phyloP scores from a whole-genome alignment of 2,888 invertebrate genomes.

The Ischnus inquisitorius region DNA sequence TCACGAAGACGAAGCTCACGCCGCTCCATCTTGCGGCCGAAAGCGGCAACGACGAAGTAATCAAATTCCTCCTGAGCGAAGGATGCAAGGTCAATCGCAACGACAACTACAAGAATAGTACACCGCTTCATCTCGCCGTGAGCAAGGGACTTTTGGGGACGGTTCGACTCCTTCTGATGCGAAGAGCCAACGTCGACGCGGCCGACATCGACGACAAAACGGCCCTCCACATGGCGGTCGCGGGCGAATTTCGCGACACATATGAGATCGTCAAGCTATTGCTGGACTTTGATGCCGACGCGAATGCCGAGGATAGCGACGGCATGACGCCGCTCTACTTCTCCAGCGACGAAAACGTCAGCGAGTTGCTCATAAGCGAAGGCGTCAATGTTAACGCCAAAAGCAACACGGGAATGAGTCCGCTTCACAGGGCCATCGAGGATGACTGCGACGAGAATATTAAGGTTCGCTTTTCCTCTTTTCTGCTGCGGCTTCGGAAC shows the following conservation, averaged over 20 bases:
- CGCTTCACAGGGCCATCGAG: neutral
- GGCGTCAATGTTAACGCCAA: neutral
- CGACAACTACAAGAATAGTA: neutral
- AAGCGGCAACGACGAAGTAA: neutral
- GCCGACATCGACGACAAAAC: neutral
- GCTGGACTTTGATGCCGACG: neutral
- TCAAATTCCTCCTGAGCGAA: neutral
- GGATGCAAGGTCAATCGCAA: neutral
- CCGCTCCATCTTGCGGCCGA: neutral
- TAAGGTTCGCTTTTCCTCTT: too few relatives aligned
- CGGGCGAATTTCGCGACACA: neutral
- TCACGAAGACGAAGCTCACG: too few relatives aligned
- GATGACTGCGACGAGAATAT: neutral
- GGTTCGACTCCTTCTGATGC: too few relatives aligned
- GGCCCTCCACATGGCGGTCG: neutral
- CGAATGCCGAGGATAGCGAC: neutral
- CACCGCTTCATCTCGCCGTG: neutral
- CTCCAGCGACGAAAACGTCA: neutral
- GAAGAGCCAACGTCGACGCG: neutral
- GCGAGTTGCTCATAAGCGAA: neutral
- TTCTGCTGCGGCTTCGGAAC: too few relatives aligned
- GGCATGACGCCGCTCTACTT: neutral
- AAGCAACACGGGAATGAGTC: neutral
- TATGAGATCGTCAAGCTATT: neutral
- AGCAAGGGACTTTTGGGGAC: neutral